Percentiles rank a stretch among this genome's conserved stretches.
These are phyloP conservation scores for Latheticus oryzae DNA, from an alignment of 2,888 invertebrate genomes.

Conservation along the genomic window DNA sequence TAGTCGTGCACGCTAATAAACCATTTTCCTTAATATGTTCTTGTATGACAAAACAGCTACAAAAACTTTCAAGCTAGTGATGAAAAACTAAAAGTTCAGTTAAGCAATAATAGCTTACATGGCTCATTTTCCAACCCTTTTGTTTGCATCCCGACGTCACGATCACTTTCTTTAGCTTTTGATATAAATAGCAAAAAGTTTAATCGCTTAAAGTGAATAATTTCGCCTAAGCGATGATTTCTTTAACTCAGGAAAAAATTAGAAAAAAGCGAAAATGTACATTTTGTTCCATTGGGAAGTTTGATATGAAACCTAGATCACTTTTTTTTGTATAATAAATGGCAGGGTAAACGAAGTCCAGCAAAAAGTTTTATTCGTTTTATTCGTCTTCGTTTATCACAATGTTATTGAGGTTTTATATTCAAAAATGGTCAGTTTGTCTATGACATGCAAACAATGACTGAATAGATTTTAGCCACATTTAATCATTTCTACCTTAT, in stretches of 20 bases:
- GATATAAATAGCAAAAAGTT: slow-evolving; percentile 12
- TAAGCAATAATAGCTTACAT: slow-evolving; percentile 18
- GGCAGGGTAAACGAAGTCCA: slow-evolving; percentile 36
- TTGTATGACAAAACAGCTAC: too few species aligned
- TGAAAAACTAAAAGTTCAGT: slow-evolving; percentile 28
- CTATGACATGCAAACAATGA: too few species aligned
- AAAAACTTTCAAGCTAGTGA: too few species aligned
- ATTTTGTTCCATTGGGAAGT: slow-evolving; percentile 17
- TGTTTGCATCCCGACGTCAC: slow-evolving; percentile 17
- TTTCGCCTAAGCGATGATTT: slow-evolving; percentile 3
- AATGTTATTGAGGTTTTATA: slow-evolving; percentile 38
- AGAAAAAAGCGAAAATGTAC: slow-evolving; percentile 31
- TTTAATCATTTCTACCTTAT: too few species aligned
- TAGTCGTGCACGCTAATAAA: too few species aligned
- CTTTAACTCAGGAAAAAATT: slow-evolving; percentile 17
- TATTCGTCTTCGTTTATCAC: slow-evolving; percentile 40
- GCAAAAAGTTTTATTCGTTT: slow-evolving; percentile 35
- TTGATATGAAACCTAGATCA: slow-evolving; percentile 23
- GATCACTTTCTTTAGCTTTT: slow-evolving; percentile 15
- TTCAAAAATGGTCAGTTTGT: slow-evolving; percentile 36
- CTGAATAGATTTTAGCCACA: too few species aligned
- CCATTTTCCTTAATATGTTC: too few species aligned
- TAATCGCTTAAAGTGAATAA: slow-evolving; percentile 20
- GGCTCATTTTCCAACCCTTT: slow-evolving; percentile 7
- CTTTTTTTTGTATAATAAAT: slow-evolving; percentile 35